phyloP scores from a whole-genome alignment of 2,797 vertebrate genomes.

The Chrosomus eos region DNA sequence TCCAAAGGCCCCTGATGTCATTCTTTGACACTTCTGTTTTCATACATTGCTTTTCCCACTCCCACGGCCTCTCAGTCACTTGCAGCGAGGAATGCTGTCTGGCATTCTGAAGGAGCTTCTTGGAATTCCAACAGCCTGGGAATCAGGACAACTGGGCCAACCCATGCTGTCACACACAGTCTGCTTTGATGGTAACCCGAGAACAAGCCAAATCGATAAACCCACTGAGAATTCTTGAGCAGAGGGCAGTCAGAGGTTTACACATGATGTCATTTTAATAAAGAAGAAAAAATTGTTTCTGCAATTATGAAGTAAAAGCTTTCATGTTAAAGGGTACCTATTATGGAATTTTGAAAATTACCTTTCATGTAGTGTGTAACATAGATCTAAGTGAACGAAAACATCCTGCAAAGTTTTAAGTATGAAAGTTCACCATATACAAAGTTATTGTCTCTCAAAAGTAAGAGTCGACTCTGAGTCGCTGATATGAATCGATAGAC shows the following conservation, averaged over 20 bases:
- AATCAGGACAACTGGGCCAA: conserved; percentile 48
- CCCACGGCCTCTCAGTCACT: conserved; percentile 48
- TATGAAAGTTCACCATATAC: no score
- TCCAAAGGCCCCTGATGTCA: conserved; percentile 42
- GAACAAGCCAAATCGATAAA: conserved; percentile 49
- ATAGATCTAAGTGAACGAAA: no score
- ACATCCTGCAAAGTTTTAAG: no score
- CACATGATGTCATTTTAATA: conserved; percentile 14
- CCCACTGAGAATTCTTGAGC: conserved; percentile 36
- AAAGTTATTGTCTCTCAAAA: no score
- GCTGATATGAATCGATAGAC: no score
- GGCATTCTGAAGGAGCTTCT: conserved; percentile 57
- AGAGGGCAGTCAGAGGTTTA: conserved; percentile 16
- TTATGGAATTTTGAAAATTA: no score
- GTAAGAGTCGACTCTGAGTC: no score
- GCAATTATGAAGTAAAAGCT: background rate
- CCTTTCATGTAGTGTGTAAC: no score
- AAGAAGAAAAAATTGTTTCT: background rate
- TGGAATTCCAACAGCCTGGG: conserved; percentile 61
- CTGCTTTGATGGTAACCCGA: conserved; percentile 51
- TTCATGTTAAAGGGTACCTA: no score
- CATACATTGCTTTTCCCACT: conserved; percentile 52
- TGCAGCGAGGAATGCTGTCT: conserved; percentile 45
- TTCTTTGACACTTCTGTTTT: conserved; percentile 45
- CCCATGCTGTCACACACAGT: conserved; percentile 54